These are phyloP conservation scores for Mesorhabditis spiculigera DNA, from an alignment of 2,888 invertebrate genomes.

Conservation along the genomic window DNA sequence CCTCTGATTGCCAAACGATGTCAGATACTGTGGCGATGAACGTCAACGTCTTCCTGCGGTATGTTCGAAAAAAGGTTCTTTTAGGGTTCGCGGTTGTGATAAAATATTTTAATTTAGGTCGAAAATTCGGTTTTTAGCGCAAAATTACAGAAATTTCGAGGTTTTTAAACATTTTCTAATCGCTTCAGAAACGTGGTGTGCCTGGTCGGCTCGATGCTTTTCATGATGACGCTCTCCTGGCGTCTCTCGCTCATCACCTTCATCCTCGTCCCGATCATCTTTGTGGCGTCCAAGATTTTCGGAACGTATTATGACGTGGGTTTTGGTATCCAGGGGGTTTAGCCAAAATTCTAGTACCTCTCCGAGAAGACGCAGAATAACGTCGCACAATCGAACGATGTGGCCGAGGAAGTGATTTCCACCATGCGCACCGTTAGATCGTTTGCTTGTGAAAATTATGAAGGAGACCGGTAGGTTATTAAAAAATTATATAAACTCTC, in stretches of 20 bases:
- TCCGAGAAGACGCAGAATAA: constrained; percentile 59
- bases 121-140: too few species aligned
- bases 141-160: too few species aligned
- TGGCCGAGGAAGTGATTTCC: constrained; percentile 61
- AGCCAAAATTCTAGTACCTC: constrained; percentile 30
- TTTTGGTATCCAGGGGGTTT: background rate
- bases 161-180: too few species aligned
- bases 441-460: constrained; percentile 61
- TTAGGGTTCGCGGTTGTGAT: too few species aligned
- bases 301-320: constrained; percentile 61
- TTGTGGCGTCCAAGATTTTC: constrained; percentile 60
- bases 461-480: constrained; percentile 37
- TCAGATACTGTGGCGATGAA: constrained; percentile 60
- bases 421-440: constrained; percentile 61
- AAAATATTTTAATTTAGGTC: too few species aligned
- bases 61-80: background rate
- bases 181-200: constrained; percentile 57
- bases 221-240: constrained; percentile 62
- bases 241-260: constrained; percentile 60
- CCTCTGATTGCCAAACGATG: constrained; percentile 62
- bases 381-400: constrained; percentile 60
- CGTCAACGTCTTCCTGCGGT: constrained; percentile 60
- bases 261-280: constrained; percentile 61
- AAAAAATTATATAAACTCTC: constrained; percentile 28
- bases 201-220: constrained; percentile 59